Percentiles rank a stretch among this genome's conserved stretches.
These are phyloP conservation scores for Picathartes gymnocephalus DNA, from an alignment of 2,113 vertebrate genomes.

Conservation along the genomic window DNA sequence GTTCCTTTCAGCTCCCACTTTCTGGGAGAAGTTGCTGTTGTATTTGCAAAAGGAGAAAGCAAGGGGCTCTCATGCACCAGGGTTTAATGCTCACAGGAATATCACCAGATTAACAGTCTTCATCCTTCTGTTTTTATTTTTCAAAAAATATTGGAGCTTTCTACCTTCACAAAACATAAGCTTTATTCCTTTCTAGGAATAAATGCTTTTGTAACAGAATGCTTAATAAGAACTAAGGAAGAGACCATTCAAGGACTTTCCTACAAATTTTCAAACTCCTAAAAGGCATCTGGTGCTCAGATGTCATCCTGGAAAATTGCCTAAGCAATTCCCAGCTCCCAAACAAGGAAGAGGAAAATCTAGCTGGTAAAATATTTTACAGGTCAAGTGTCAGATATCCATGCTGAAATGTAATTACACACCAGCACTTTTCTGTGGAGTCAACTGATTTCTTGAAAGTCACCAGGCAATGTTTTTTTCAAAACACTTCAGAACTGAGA, in stretches of 20 bases:
- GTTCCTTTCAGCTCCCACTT: neutral
- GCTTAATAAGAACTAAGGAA: neutral
- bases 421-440: constrained; percentile 34
- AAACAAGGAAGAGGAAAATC: constrained; percentile 33
- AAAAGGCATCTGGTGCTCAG: constrained; percentile 28
- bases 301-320: constrained; percentile 49
- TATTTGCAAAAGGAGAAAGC: neutral
- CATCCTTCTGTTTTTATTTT: neutral
- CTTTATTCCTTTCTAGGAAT: neutral
- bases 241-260: neutral
- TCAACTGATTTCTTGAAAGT: constrained; percentile 50
- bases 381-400: constrained; percentile 22
- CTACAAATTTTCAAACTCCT: neutral
- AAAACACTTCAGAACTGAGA: constrained; percentile 34
- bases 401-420: constrained; percentile 45
- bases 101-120: neutral
- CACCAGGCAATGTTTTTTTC: constrained; percentile 21
- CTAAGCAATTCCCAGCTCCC: constrained; percentile 12
- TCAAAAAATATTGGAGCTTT: neutral
- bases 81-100: neutral
- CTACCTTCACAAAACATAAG: neutral
- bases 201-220: neutral
- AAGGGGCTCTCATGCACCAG: neutral
- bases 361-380: constrained; percentile 44
- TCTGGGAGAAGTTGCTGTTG: neutral